phyloP scores from a whole-genome alignment of 2,113 vertebrate genomes.

The Halcyon malimbica region DNA sequence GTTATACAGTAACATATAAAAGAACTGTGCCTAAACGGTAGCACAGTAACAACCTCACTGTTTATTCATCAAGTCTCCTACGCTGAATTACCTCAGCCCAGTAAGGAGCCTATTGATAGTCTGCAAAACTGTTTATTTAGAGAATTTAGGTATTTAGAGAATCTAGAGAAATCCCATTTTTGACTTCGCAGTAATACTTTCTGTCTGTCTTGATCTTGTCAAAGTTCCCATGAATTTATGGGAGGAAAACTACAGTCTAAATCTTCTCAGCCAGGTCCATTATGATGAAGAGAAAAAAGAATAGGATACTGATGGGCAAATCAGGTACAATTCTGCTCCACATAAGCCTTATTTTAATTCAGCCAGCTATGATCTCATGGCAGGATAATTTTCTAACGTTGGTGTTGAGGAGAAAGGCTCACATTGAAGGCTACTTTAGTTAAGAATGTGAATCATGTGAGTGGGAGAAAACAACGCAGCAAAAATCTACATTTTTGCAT shows the following conservation, averaged over 20 bases:
- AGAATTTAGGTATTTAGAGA: constrained; percentile 20
- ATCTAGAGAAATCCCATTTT: constrained; percentile 23
- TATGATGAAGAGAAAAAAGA: constrained; percentile 11
- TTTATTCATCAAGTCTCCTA: background rate
- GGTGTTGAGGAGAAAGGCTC: constrained; percentile 57
- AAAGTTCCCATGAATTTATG: constrained; percentile 28
- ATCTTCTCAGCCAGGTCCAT: background rate
- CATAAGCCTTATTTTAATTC: constrained; percentile 43
- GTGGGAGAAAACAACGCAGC: constrained; percentile 54
- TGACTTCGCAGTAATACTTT: constrained; percentile 8
- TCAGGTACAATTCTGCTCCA: constrained; percentile 53
- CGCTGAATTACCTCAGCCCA: background rate
- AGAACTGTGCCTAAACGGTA: background rate
- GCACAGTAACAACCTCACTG: constrained; percentile 1
- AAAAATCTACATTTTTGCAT: constrained; percentile 14
- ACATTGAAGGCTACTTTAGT: constrained; percentile 24
- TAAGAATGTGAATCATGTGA: constrained; percentile 62
- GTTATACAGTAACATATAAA: background rate
- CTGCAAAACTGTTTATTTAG: background rate
- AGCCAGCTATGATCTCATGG: constrained; percentile 55
- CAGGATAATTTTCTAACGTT: constrained; percentile 50
- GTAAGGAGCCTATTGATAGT: background rate
- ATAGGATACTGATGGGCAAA: background rate
- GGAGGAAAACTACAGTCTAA: background rate
- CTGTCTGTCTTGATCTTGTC: background rate